These are phyloP conservation scores for Drosophila histrio DNA, from an alignment of 2,888 invertebrate genomes.

Conservation along the genomic window DNA sequence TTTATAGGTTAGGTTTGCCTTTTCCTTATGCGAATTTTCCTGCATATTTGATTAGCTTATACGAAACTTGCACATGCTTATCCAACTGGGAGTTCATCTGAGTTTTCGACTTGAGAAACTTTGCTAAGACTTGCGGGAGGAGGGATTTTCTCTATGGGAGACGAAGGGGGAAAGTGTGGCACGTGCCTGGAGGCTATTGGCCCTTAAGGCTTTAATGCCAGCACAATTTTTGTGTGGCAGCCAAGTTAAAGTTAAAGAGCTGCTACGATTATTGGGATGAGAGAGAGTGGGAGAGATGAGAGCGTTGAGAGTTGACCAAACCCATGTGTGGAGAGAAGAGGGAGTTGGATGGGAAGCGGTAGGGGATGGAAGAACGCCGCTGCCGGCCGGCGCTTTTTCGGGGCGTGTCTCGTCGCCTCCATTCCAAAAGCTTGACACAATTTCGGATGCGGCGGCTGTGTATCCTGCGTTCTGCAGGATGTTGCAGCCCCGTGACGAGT, in stretches of 20 bases:
- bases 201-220: slow-evolving; percentile 22
- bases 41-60: slow-evolving; percentile 25
- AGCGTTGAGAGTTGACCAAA: not conserved
- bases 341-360: not conserved
- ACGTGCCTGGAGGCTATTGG: slow-evolving; percentile 12
- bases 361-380: not conserved
- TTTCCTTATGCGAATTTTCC: not conserved
- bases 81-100: slow-evolving; percentile 9
- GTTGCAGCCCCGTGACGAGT: slow-evolving; percentile 19
- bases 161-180: not conserved
- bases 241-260: not conserved
- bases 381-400: slow-evolving; percentile 38
- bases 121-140: no score
- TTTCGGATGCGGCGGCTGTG: slow-evolving; percentile 46
- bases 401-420: slow-evolving; percentile 43
- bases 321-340: not conserved
- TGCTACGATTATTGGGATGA: not conserved
- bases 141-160: not conserved
- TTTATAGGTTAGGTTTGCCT: not conserved
- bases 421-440: slow-evolving; percentile 60
- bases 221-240: not conserved
- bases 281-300: not conserved
- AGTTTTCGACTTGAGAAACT: not conserved
- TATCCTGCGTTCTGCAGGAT: slow-evolving; percentile 33
- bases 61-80: slow-evolving; percentile 11